Evolutionary conservation across 2,888 invertebrate genomes (phyloP).

Genomic region (Agrypnus murinus): DNA sequence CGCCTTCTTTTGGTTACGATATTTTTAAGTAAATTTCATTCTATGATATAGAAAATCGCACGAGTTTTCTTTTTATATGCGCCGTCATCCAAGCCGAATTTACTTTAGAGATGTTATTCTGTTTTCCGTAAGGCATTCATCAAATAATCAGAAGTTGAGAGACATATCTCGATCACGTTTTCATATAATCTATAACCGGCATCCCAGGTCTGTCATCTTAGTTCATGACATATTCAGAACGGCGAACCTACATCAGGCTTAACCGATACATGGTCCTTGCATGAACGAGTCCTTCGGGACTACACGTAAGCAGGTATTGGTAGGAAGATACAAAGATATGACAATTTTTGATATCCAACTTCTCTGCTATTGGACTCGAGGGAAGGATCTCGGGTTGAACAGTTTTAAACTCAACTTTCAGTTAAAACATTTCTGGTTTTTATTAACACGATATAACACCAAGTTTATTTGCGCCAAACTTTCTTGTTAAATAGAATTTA

Average conservation of each 20-base stretch:
- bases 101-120: background rate
- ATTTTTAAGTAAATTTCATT: background rate
- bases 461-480: background rate
- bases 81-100: background rate
- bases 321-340: slow-evolving; percentile 56
- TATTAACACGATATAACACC: slow-evolving; percentile 27
- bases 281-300: slow-evolving; percentile 52
- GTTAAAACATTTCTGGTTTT: slow-evolving; percentile 41
- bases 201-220: slow-evolving; percentile 61
- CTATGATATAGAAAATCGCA: slow-evolving; percentile 2
- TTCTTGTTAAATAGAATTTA: background rate
- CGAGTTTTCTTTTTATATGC: background rate
- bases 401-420: slow-evolving; percentile 46
- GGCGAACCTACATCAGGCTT: slow-evolving; percentile 63
- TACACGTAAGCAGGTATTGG: slow-evolving; percentile 49
- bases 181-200: slow-evolving; percentile 57
- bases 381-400: slow-evolving; percentile 51
- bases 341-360: slow-evolving; percentile 57
- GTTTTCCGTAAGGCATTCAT: slow-evolving; percentile 34
- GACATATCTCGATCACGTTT: slow-evolving; percentile 49
- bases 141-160: slow-evolving; percentile 48
- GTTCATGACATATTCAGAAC: slow-evolving; percentile 68
- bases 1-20: background rate
- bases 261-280: slow-evolving; percentile 55
- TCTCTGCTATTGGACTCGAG: slow-evolving; percentile 50